Conservation (phyloP, 2,113 vertebrate species). For the Platichthys flesus region DNA sequence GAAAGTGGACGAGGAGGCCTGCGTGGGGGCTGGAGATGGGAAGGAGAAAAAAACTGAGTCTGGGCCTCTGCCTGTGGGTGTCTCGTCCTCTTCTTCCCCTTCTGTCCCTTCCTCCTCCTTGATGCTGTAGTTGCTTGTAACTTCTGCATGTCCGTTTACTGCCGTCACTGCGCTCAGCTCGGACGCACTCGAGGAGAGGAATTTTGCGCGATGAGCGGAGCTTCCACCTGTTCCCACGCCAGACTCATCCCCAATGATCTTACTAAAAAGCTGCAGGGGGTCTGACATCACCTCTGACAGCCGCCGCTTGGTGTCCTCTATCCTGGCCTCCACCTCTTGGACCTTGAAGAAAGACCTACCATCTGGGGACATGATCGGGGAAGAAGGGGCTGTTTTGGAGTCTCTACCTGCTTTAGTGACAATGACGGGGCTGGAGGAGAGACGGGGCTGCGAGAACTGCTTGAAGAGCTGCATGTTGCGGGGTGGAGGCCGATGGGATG, state of each 20-base stretch:
- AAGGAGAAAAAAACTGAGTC: constrained; percentile 78
- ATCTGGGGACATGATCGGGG: constrained; percentile 94
- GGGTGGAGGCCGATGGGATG: constrained; percentile 76
- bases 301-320: constrained; percentile 96
- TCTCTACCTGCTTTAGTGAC: constrained; percentile 81
- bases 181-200: constrained; percentile 94
- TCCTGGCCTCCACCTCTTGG: constrained; percentile 96
- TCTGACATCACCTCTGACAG: constrained; percentile 98
- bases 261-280: constrained; percentile 96
- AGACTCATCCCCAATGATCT: constrained; percentile 97
- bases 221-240: constrained; percentile 82
- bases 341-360: constrained; percentile 98
- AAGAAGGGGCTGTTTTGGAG: constrained; percentile 97
- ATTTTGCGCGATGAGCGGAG: constrained; percentile 88
- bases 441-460: constrained; percentile 95
- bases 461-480: constrained; percentile 97
- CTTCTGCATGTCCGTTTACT: constrained; percentile 92
- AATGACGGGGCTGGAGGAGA: constrained; percentile 58
- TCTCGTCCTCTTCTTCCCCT: constrained; percentile 68
- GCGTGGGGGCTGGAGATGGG: constrained; percentile 54
- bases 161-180: constrained; percentile 89
- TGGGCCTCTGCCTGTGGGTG: constrained; percentile 69
- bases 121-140: constrained; percentile 95
- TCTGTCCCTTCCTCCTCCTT: constrained; percentile 93
- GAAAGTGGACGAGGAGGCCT: constrained; percentile 47